A percentile compares a stretch with the other conserved stretches of the same genome.
These are phyloP conservation scores for Eledone cirrhosa DNA, from an alignment of 2,888 invertebrate genomes.

Conservation along the genomic window DNA sequence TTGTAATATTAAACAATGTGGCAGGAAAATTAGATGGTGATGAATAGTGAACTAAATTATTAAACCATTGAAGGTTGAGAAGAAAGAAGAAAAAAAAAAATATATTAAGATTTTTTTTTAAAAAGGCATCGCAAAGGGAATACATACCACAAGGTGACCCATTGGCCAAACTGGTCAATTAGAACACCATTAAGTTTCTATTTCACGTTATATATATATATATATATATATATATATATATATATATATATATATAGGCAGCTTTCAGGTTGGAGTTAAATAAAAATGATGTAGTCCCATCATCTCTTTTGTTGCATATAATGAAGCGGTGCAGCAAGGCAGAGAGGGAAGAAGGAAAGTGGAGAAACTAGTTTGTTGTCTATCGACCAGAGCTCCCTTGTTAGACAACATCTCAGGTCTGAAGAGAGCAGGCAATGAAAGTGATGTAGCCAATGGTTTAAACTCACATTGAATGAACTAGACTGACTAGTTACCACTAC, in stretches of 20 bases:
- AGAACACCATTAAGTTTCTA: no score
- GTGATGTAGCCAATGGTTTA: constrained; percentile 1
- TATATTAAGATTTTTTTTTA: no score
- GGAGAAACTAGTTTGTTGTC: constrained; percentile 5
- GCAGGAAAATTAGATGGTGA: no score
- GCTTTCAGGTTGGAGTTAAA: no score
- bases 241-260: no score
- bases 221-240: no score
- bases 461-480: constrained; percentile 8
- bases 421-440: constrained; percentile 19
- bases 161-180: background rate
- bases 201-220: no score
- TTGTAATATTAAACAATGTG: no score
- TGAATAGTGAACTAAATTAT: no score
- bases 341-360: background rate
- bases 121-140: background rate
- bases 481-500: constrained; percentile 15
- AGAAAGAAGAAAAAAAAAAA: no score
- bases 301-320: background rate
- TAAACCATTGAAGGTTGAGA: no score
- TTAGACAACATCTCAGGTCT: background rate
- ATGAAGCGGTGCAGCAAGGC: background rate
- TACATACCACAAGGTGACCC: background rate
- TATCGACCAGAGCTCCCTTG: constrained; percentile 1
- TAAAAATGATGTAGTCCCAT: no score